Conservation (phyloP, 2,113 vertebrate genomes). For the Chionis minor region DNA sequence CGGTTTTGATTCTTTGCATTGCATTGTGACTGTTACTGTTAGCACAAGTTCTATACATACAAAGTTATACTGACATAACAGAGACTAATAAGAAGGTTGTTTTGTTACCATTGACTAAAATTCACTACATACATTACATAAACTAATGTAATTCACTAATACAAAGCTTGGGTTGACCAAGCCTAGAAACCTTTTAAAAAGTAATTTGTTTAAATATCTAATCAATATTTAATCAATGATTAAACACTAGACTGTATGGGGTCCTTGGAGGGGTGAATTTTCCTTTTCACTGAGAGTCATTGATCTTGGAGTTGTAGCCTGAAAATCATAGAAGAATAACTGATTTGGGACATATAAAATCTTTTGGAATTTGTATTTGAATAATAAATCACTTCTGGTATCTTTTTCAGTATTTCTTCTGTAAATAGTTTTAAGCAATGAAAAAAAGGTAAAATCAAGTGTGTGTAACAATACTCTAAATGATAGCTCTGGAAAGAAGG, state of each 20-base stretch:
- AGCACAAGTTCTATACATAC: not conserved
- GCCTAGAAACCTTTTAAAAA: not conserved
- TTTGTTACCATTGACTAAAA: not conserved
- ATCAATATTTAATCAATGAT: not conserved
- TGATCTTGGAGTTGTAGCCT: not conserved
- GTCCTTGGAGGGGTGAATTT: not conserved
- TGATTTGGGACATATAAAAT: not conserved
- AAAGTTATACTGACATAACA: not conserved
- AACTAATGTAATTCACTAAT: not conserved
- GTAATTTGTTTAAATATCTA: not conserved
- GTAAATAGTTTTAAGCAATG: not conserved
- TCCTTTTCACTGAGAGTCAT: not conserved
- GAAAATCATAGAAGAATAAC: not conserved
- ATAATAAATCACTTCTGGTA: not conserved
- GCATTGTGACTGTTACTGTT: not conserved
- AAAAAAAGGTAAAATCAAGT: not conserved
- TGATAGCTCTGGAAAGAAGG: not conserved
- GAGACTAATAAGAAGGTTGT: not conserved
- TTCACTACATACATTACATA: not conserved
- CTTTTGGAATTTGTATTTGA: not conserved
- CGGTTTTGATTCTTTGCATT: not conserved
- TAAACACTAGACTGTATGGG: not conserved
- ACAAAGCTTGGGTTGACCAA: not conserved
- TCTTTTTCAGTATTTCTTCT: not conserved
- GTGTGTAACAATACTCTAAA: not conserved